Evolutionary conservation across 2,113 vertebrate genomes (phyloP).

Genomic region (Coturnix japonica): DNA sequence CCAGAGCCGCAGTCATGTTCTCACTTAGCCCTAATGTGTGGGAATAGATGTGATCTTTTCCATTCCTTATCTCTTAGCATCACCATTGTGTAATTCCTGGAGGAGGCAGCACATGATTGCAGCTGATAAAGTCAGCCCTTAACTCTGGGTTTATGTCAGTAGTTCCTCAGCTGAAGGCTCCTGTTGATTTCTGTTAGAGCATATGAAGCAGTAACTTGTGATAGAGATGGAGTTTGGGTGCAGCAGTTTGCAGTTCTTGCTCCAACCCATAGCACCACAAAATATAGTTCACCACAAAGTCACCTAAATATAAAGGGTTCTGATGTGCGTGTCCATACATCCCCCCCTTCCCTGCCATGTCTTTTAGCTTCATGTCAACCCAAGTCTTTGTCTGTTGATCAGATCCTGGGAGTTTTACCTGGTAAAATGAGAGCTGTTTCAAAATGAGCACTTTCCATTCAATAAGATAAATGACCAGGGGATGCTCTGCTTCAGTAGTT

Average conservation of each 20-base stretch:
- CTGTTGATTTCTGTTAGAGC: neutral
- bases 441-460: neutral
- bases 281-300: neutral
- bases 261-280: neutral
- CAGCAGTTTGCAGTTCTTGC: neutral
- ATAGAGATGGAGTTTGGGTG: neutral
- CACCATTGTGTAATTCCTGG: neutral
- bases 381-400: neutral
- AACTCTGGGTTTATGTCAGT: neutral
- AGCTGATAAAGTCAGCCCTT: neutral
- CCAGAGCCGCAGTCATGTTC: neutral
- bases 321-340: fast-evolving
- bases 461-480: neutral
- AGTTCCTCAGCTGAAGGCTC: neutral
- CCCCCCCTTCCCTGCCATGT: neutral
- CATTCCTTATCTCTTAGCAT: neutral
- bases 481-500: constrained; percentile 4
- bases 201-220: fast-evolving
- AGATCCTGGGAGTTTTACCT: neutral
- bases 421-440: neutral
- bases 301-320: fast-evolving
- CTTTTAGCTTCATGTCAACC: neutral
- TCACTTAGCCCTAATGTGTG: neutral
- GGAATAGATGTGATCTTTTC: neutral
- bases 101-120: neutral